These are phyloP conservation scores for Aplysia californica DNA, from an alignment of 1,140 invertebrate genomes.

Conservation along the genomic window DNA sequence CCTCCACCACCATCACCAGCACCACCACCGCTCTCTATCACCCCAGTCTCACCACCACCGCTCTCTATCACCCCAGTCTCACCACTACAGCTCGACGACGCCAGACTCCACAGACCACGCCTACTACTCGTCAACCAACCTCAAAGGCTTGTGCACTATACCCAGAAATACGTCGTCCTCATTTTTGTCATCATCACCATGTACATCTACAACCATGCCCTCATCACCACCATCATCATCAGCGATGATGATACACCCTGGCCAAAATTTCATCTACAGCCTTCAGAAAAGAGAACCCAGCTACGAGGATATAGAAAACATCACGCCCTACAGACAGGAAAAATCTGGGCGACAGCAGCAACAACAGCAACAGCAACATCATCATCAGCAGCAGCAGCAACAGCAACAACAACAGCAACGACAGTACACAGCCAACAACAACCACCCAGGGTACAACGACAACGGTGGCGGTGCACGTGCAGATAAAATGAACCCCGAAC, in stretches of 20 bases:
- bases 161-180: background rate
- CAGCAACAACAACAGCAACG: too few species aligned
- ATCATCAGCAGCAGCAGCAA: too few species aligned
- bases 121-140: conserved; percentile 1
- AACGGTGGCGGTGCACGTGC: too few species aligned
- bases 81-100: background rate
- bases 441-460: too few species aligned
- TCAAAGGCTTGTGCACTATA: conserved; percentile 6
- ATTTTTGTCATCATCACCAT: too few species aligned
- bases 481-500: too few species aligned
- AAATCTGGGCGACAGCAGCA: too few species aligned
- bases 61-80: background rate
- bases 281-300: conserved; percentile 12
- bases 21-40: background rate
- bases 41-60: background rate
- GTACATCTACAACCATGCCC: too few species aligned
- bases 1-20: background rate
- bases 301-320: conserved; percentile 22
- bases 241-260: background rate
- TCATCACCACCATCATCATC: too few species aligned
- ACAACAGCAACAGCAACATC: too few species aligned
- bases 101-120: background rate
- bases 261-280: conserved; percentile 6
- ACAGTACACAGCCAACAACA: too few species aligned
- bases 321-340: conserved; percentile 10